Evolutionary conservation across 2,888 invertebrate genomes (phyloP), one percentile per base, ranked within the genome.

Genomic region (Craniophora ligustri): DNA sequence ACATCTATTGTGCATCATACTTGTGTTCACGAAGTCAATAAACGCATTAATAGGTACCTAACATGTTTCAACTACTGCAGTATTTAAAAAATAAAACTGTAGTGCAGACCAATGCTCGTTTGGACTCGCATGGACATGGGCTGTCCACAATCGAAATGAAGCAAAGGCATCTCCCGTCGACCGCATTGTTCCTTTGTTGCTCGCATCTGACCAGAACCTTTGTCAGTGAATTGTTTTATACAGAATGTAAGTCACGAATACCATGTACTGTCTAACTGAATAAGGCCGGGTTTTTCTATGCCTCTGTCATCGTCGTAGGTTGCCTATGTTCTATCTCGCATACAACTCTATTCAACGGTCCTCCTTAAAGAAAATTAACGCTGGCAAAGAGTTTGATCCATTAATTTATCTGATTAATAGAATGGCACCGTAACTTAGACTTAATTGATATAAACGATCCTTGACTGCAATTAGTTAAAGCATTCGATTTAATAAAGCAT

Each of bases 181-280:
- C 81, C 76, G 86, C 84, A 89, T 89, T 88, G 91, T 89, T 89
- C 89, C 89, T 90, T 91, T 91, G 91, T 93, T 85, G 80, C 80
- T 76, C 77, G 82, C 83, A 84, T 86, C 89, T 91, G 92, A 87
- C 87, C 88, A 85, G 84, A 84, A 86, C 89, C 90, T 92, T 92
- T 92, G 92, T 92, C 88, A 88, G 85, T 88, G 91, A 87, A 92
- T 91, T 92, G 92, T 92, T 92, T 91, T 90, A 89, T 90, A 90
- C 89, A 76, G 89, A 90, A 92, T 92, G 89, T 92, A 89, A 92
- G 93, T 92, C 93, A 93, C 93, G 93, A 93, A 91, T 88, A 83
- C 82, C 87, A 78, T 92, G 91, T 92, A 88, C 84, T 75, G 83
- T 86, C 86, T 86, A 86, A 86, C 87, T 88, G 88, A 89, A 91